Base-by-base conservation (phyloP, 2,113 vertebrate genomes). In the Nesoenas mayeri region DNA sequence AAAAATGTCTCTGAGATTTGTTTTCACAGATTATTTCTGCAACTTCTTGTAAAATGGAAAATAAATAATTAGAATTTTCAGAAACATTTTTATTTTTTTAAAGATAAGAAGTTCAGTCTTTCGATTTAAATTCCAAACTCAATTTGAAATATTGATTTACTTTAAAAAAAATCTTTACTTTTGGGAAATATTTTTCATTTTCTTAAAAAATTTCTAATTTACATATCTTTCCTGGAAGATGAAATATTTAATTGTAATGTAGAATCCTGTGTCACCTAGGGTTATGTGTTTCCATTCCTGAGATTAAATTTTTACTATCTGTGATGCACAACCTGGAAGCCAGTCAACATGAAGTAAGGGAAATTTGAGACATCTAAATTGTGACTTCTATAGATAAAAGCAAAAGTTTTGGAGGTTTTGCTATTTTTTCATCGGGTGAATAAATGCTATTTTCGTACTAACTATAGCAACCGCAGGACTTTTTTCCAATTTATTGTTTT, bases 391-490 rank as follows among this genome's bases (percentile, higher is more conserved):
- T 7, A n/a, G 20, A 8, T 15, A 54, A 16, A 80, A 40, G 12
- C 34, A n/a, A 26, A 75, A 48, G 44, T 65, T 62, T 44, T 60
- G 11, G 8, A 28, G 9, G 5, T 56, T 83, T 71, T 20, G 13
- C 10, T 20, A 9, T 58, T 65, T 54, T 57, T 79, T 34, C 44
- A n/a, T 85, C n/a, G n/a, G 31, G 26, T 15, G 7, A 57, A 53
- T 51, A 85, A 85, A 53, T 60, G 7, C 0, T 24, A 11, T n/a
- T 85, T 94, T 70, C 9, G 9, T 22, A 19, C 61, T 38, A 53
- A 1, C 38, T 85, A 18, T 15, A 77, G 7, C 3, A 61, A 48
- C 2, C 2, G 42, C 26, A 2, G 0, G 24, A 34, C 42, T 2
- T 10, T 26, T 62, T 28, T 20, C 5, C 10, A 8, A 31, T 84